Evolutionary conservation across 2,113 vertebrate species (phyloP).

Genomic region (Xyrauchen texanus): DNA sequence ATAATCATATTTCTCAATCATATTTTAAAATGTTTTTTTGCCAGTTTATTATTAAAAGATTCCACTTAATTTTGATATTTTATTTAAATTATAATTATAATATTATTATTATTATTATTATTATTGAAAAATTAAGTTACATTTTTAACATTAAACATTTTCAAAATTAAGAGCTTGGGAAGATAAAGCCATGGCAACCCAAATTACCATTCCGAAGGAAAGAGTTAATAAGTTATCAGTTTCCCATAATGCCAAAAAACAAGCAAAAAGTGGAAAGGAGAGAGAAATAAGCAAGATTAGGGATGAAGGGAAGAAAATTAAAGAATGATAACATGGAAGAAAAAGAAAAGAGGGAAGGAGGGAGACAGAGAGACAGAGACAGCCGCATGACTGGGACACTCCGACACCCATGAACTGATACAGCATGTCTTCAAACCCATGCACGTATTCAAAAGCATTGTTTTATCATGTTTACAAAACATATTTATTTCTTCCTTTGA

Average conservation of each 20-base stretch:
- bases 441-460: slow-evolving; percentile 86
- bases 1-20: too few species aligned
- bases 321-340: slow-evolving; percentile 26
- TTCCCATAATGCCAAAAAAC: too few species aligned
- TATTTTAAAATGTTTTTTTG: too few species aligned
- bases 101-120: not conserved
- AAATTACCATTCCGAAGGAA: too few species aligned
- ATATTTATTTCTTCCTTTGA: slow-evolving; percentile 61
- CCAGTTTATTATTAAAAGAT: too few species aligned
- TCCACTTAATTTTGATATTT: too few species aligned
- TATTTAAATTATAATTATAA: not conserved
- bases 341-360: slow-evolving; percentile 58
- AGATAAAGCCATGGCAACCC: too few species aligned
- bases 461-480: slow-evolving; percentile 71
- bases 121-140: not conserved
- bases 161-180: not conserved
- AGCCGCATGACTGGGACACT: slow-evolving; percentile 82
- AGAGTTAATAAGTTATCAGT: too few species aligned
- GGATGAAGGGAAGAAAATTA: too few species aligned
- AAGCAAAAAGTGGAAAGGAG: too few species aligned
- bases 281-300: too few species aligned
- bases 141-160: not conserved
- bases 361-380: slow-evolving; percentile 58
- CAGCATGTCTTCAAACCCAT: slow-evolving; percentile 96
- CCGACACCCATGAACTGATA: slow-evolving; percentile 90